phyloP scores from a whole-genome alignment of 2,888 invertebrate species.

The Notodonta ziczac region DNA sequence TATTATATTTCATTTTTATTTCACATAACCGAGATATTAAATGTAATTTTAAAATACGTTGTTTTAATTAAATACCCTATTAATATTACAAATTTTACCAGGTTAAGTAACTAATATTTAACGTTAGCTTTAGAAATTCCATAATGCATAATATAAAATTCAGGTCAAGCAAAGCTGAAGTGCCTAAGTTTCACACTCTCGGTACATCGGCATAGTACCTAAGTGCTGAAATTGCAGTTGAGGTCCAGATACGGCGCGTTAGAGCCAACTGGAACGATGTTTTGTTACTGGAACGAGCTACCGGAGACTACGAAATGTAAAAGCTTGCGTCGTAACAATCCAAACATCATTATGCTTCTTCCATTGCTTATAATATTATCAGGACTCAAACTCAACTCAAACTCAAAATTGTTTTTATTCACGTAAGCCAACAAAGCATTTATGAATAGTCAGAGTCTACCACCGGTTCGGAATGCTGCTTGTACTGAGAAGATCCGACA shows the following conservation, averaged over 20 bases:
- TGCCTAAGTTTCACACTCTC: conserved; percentile 52
- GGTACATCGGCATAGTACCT: conserved; percentile 41
- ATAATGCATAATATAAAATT: conserved; percentile 35
- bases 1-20: too few relatives aligned
- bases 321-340: conserved; percentile 47
- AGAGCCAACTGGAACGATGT: conserved; percentile 57
- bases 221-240: conserved; percentile 57
- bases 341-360: conserved; percentile 52
- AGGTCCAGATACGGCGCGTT: conserved; percentile 51
- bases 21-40: too few relatives aligned
- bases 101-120: background rate
- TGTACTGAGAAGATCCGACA: too few relatives aligned
- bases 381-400: too few relatives aligned
- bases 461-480: too few relatives aligned
- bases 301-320: conserved; percentile 48
- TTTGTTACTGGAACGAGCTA: conserved; percentile 60
- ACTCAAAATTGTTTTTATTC: too few relatives aligned
- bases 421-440: too few relatives aligned
- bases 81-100: too few relatives aligned
- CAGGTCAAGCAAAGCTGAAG: conserved; percentile 44
- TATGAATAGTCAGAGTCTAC: too few relatives aligned
- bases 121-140: conserved; percentile 8
- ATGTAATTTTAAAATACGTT: too few relatives aligned
- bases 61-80: too few relatives aligned
- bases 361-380: conserved; percentile 23